A percentile compares a stretch with the other conserved stretches of the same genome.
These are phyloP conservation scores for Mus musculus DNA, from an alignment of 2,113 vertebrate species.

Conservation along the genomic window GRCm39 chr16:59887501-59888000, in stretches of 20 bases:
- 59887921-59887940: not conserved
- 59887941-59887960: not conserved
- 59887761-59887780: not conserved
- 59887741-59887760: conserved; percentile 17
- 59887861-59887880: conserved; percentile 18
- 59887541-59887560: too few relatives aligned
- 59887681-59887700: too few relatives aligned
- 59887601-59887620: too few relatives aligned
- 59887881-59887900: not conserved
- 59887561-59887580: too few relatives aligned
- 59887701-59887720: too few relatives aligned
- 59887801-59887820: conserved; percentile 39
- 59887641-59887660: too few relatives aligned
- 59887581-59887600: too few relatives aligned
- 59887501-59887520: too few relatives aligned
- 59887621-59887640: too few relatives aligned
- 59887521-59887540: too few relatives aligned
- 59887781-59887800: not conserved
- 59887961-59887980: not conserved
- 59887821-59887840: not conserved
- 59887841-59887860: not conserved
- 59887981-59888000: not conserved
- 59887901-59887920: not conserved
- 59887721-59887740: conserved; percentile 1
- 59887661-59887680: too few relatives aligned